phyloP scores from a whole-genome alignment of 2,113 vertebrate genomes.

The Tyrannus savana region DNA sequence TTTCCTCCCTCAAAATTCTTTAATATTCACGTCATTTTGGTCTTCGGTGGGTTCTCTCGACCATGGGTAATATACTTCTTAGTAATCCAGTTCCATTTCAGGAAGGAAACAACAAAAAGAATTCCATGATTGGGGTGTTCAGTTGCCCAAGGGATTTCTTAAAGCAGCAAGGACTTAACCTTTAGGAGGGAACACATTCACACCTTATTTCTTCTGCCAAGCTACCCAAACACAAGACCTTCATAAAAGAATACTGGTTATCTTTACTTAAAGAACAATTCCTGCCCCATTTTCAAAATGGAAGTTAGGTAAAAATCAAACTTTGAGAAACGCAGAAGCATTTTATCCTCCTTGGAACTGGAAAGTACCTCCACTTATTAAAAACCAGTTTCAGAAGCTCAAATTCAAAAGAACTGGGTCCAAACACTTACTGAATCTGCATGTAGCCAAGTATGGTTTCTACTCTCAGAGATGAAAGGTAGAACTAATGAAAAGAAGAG shows the following conservation, averaged over 20 bases:
- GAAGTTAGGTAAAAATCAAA: neutral
- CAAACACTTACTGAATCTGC: neutral
- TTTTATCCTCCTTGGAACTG: neutral
- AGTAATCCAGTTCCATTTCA: constrained; percentile 8
- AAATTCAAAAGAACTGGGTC: neutral
- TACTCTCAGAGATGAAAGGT: neutral
- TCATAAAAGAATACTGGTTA: neutral
- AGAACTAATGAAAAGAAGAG: neutral
- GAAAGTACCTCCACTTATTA: neutral
- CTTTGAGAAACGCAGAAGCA: neutral
- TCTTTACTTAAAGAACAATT: neutral
- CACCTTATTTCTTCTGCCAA: neutral
- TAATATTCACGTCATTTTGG: neutral
- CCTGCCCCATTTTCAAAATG: neutral
- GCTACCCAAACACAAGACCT: neutral
- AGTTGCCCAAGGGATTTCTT: neutral
- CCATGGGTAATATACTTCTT: neutral
- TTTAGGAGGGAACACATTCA: neutral
- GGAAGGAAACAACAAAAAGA: neutral
- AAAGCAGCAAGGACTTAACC: neutral
- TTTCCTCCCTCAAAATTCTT: neutral
- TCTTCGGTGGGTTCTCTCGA: neutral
- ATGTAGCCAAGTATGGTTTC: neutral
- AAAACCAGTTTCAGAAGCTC: neutral
- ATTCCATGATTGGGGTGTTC: neutral